These are phyloP conservation scores for Clitarchus hookeri DNA, from an alignment of 2,888 invertebrate species.

Conservation along the genomic window DNA sequence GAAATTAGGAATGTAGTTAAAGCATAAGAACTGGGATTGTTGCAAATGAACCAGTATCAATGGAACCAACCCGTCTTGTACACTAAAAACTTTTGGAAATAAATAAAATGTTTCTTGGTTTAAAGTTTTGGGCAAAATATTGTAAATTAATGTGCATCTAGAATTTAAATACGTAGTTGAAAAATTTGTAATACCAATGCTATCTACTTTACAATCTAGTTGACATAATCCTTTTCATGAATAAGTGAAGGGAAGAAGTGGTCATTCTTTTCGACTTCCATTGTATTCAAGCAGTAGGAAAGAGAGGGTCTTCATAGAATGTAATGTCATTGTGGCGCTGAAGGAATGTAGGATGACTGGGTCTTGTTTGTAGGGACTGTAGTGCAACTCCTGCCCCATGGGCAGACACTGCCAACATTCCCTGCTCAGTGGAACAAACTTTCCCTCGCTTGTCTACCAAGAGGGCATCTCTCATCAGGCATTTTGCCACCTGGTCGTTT, in stretches of 20 bases:
- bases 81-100: no score
- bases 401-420: slow-evolving; percentile 32
- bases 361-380: slow-evolving; percentile 40
- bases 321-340: neutral
- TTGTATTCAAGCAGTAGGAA: neutral
- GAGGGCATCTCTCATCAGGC: slow-evolving; percentile 40
- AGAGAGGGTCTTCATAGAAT: neutral
- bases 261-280: neutral
- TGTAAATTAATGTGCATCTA: no score
- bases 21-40: neutral
- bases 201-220: no score
- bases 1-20: neutral
- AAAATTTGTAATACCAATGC: no score
- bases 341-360: slow-evolving; percentile 23
- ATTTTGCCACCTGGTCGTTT: slow-evolving; percentile 42
- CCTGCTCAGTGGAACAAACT: slow-evolving; percentile 36
- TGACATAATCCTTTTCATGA: neutral
- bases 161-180: no score
- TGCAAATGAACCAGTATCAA: neutral
- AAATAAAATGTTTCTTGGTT: no score
- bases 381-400: slow-evolving; percentile 30
- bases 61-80: neutral
- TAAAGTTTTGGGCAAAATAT: no score
- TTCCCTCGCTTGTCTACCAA: slow-evolving; percentile 40
- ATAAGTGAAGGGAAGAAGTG: neutral